phyloP scores from a whole-genome alignment of 2,113 vertebrate species.

The Aramus guarauna region DNA sequence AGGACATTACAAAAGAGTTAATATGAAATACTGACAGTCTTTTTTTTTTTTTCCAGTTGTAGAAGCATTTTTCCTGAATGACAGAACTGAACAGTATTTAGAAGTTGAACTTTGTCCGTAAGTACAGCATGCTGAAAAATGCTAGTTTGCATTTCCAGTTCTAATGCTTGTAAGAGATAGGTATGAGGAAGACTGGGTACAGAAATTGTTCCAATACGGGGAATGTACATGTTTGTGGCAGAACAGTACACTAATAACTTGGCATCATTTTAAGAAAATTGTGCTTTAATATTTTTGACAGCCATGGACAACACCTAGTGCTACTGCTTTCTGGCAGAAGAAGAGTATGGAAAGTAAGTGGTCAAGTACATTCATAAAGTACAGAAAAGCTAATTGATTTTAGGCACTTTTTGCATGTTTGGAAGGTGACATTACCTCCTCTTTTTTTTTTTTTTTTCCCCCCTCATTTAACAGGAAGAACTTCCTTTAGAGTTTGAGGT shows the following conservation, averaged over 20 bases:
- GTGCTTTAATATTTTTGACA: slow-evolving; percentile 64
- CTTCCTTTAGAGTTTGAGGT: slow-evolving; percentile 66
- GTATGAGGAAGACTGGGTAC: neutral
- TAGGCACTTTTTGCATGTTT: neutral
- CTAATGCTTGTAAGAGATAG: neutral
- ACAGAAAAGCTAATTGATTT: neutral
- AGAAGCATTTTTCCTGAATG: slow-evolving; percentile 91
- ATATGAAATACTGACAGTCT: neutral
- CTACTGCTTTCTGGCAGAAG: slow-evolving; percentile 86
- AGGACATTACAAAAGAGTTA: neutral
- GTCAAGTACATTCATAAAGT: neutral
- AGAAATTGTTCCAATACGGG: neutral
- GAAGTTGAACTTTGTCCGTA: slow-evolving; percentile 94
- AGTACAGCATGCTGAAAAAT: slow-evolving; percentile 65
- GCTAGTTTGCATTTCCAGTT: neutral
- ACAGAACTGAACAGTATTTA: slow-evolving; percentile 82
- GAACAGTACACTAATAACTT: neutral
- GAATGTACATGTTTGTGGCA: neutral
- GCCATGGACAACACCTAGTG: slow-evolving; percentile 90
- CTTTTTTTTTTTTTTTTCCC: neutral
- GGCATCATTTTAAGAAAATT: neutral
- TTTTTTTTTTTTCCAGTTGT: slow-evolving; percentile 76
- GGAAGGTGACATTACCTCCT: neutral
- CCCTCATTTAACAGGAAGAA: slow-evolving; percentile 46
- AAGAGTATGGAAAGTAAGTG: slow-evolving; percentile 83